Conservation (phyloP, 2,888 invertebrate species). For the Schizotus pectinicornis region DNA sequence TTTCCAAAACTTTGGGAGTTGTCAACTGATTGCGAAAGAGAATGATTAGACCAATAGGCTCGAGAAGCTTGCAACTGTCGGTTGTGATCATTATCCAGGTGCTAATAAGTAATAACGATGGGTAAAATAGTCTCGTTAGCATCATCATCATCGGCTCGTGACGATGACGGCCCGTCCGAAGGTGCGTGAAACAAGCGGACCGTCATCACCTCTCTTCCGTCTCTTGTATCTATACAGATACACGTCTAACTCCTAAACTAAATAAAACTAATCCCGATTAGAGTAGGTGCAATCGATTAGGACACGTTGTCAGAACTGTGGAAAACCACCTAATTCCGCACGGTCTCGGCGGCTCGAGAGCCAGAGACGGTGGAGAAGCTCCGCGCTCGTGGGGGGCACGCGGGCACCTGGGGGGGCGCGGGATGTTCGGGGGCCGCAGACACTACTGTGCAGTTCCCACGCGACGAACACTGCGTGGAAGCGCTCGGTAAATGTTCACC, state of each 20-base stretch:
- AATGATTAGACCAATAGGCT: too few relatives aligned
- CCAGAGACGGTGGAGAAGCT: conserved; percentile 50
- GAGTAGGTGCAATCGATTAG: background rate
- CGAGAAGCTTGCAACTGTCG: too few relatives aligned
- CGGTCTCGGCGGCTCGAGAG: background rate
- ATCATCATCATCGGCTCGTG: conserved; percentile 6
- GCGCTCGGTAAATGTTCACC: conserved; percentile 56
- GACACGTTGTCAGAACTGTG: background rate
- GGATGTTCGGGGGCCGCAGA: conserved; percentile 54
- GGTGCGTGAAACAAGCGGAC: background rate
- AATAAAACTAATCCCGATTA: background rate
- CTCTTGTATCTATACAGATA: too few relatives aligned
- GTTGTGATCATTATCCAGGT: conserved; percentile 1
- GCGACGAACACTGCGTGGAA: conserved; percentile 62
- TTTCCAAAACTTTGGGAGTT: too few relatives aligned
- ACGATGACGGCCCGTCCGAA: background rate
- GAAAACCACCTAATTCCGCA: background rate
- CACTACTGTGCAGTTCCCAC: conserved; percentile 71
- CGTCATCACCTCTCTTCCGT: background rate
- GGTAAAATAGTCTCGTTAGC: conserved; percentile 10
- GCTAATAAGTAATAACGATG: conserved; percentile 14
- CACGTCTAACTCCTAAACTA: background rate
- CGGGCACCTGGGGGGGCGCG: conserved; percentile 49
- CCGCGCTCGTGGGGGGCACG: conserved; percentile 48
- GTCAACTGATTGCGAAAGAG: too few relatives aligned